Conservation (phyloP, 2,888 invertebrate species). For the Congeria kusceri region DNA sequence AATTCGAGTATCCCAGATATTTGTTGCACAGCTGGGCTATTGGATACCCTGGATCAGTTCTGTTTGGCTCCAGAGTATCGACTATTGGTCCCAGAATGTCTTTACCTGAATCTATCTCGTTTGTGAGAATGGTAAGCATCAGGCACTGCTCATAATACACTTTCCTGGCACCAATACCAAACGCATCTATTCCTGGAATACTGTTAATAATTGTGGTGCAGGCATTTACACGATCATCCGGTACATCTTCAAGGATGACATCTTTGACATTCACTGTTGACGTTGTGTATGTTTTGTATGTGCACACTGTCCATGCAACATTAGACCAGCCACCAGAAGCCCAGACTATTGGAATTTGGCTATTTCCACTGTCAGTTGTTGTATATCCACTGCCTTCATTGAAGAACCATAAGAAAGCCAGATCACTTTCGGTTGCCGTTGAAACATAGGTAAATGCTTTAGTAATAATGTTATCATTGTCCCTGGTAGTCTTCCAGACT, state of each 20-base stretch:
- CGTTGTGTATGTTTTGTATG: conserved; percentile 52
- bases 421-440: conserved; percentile 12
- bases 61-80: conserved; percentile 42
- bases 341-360: conserved; percentile 35
- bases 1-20: conserved; percentile 29
- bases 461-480: conserved; percentile 49
- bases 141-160: conserved; percentile 32
- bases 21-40: conserved; percentile 30
- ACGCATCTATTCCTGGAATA: conserved; percentile 1
- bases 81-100: conserved; percentile 35
- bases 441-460: conserved; percentile 57
- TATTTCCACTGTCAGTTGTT: conserved; percentile 48
- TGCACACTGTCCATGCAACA: conserved; percentile 60
- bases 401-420: conserved; percentile 68
- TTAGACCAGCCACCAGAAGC: conserved; percentile 55
- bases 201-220: conserved; percentile 21
- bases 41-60: conserved; percentile 31
- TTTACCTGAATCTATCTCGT: neutral
- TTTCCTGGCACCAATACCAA: conserved; percentile 16
- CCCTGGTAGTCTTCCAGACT: conserved; percentile 67
- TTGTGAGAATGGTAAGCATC: conserved; percentile 16
- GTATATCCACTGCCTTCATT: conserved; percentile 62
- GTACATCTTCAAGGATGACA: conserved; percentile 16
- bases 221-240: neutral
- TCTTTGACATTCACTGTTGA: conserved; percentile 18